Conservation (phyloP, 2,113 vertebrate genomes). For the Nyctibius bracteatus region DNA sequence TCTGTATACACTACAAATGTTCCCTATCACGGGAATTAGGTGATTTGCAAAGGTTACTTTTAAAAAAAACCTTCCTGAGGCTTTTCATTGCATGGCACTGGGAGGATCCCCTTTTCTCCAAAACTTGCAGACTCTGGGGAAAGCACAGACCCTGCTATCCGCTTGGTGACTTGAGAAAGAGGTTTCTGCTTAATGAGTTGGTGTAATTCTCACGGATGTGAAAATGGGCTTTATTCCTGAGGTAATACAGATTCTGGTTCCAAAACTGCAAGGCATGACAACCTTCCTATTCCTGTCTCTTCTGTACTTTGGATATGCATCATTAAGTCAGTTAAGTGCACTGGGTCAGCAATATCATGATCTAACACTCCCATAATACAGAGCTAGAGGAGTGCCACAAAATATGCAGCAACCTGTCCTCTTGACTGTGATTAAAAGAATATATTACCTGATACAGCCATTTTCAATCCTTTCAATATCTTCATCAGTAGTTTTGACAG, state of each 20-base stretch:
- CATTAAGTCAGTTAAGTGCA: background rate
- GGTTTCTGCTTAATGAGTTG: background rate
- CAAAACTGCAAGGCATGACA: background rate
- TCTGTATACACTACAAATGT: background rate
- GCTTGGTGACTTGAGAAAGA: background rate
- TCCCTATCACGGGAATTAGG: background rate
- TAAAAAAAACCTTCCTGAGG: background rate
- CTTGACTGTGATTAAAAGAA: background rate
- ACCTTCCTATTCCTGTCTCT: background rate
- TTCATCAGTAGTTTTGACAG: conserved; percentile 65
- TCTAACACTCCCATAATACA: background rate
- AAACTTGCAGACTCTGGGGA: background rate
- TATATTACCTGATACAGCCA: conserved; percentile 81
- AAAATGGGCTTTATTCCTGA: background rate
- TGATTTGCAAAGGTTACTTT: background rate
- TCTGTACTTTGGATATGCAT: background rate
- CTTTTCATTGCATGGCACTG: background rate
- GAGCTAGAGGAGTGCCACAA: background rate
- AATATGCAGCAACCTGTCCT: background rate
- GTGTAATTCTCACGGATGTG: background rate
- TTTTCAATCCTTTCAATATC: conserved; percentile 80
- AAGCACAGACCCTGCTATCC: background rate
- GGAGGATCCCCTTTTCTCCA: background rate
- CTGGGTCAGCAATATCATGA: background rate
- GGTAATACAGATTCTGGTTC: background rate